Conservation (phyloP, 2,888 invertebrate species). For the Chamaedrilus cognettii region DNA sequence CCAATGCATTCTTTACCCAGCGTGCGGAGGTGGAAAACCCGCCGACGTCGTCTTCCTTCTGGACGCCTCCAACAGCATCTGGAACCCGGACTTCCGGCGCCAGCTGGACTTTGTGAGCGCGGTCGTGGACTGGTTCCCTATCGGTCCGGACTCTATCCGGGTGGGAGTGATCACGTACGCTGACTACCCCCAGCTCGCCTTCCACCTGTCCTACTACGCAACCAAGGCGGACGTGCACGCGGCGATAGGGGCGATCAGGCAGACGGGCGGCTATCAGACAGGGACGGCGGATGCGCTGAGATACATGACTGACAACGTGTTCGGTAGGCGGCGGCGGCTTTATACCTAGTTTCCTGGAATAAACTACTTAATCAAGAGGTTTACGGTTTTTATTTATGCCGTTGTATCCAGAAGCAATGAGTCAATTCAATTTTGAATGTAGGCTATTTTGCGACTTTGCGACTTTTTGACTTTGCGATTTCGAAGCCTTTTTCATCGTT, state of each 20-base stretch:
- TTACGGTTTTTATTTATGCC: no score
- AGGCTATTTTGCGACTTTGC: no score
- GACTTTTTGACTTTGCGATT: no score
- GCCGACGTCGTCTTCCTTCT: slow-evolving; percentile 49
- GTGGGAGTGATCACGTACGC: slow-evolving; percentile 24
- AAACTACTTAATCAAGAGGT: no score
- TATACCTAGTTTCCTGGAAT: no score
- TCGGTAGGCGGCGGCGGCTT: no score
- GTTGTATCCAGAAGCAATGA: no score
- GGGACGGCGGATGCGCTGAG: slow-evolving; percentile 31
- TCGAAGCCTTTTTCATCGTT: no score
- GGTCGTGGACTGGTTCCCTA: slow-evolving; percentile 17
- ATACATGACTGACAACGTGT: no score
- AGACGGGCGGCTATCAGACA: slow-evolving; percentile 24
- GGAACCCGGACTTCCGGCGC: slow-evolving; percentile 45
- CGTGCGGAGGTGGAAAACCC: slow-evolving; percentile 14
- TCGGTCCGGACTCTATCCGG: slow-evolving; percentile 5
- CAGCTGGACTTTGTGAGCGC: slow-evolving; percentile 43
- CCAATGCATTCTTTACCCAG: not conserved
- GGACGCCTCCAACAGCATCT: slow-evolving; percentile 43
- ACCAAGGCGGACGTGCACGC: slow-evolving; percentile 14
- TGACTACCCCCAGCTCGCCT: slow-evolving; percentile 7
- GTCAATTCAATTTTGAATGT: no score
- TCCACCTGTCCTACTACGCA: slow-evolving; percentile 14
- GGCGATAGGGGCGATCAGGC: slow-evolving; percentile 16